phyloP scores from a whole-genome alignment of 2,888 invertebrate genomes.

The Amblyjoppa fuscipennis region DNA sequence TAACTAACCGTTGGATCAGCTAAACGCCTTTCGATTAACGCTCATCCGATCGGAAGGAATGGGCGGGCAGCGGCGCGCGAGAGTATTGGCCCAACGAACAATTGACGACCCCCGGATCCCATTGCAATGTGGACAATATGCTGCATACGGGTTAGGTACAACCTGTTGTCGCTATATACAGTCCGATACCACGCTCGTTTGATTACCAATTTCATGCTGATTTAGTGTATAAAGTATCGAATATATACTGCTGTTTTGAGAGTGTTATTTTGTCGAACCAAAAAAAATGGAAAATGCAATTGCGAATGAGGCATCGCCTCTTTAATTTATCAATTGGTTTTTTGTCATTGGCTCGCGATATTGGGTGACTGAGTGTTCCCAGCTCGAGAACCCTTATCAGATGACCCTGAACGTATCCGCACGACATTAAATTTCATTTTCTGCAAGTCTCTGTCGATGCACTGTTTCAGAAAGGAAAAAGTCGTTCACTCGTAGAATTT shows the following conservation, averaged over 20 bases:
- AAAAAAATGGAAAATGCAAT: not conserved
- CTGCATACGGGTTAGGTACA: not conserved
- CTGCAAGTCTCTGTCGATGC: no score
- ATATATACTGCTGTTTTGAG: not conserved
- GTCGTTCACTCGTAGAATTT: no score
- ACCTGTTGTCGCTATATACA: conserved; percentile 9
- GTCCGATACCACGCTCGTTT: conserved; percentile 3
- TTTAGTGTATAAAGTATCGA: conserved; percentile 1
- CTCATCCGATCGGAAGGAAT: conserved; percentile 35
- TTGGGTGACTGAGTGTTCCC: no score
- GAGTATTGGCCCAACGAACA: conserved; percentile 20
- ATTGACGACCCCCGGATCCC: conserved; percentile 10
- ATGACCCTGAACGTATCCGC: no score
- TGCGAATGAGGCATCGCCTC: not conserved
- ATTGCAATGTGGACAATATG: conserved; percentile 21
- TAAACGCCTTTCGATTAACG: conserved; percentile 22
- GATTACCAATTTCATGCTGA: conserved; percentile 24
- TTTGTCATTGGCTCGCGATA: not conserved
- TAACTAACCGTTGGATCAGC: conserved; percentile 13
- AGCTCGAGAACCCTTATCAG: no score
- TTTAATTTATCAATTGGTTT: not conserved
- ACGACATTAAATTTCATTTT: no score
- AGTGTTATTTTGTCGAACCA: not conserved
- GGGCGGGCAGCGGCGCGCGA: conserved; percentile 4
- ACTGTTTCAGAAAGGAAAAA: no score